Conservation (phyloP, 2,113 vertebrate genomes). For the Tragelaphus imberbis region DNA sequence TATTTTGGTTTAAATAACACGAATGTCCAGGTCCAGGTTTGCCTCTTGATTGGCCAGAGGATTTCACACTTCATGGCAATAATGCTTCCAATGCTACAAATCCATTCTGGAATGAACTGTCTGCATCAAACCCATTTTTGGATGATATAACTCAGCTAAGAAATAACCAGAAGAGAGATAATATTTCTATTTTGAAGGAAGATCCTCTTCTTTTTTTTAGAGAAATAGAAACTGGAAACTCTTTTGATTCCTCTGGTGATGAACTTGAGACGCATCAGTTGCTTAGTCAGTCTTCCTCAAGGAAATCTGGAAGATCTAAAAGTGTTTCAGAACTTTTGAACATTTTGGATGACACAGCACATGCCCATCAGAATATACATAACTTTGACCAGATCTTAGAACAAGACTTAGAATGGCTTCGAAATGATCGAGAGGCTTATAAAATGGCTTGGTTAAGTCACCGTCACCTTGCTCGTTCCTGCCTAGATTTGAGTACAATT, state of each 20-base stretch:
- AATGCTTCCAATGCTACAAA: constrained; percentile 80
- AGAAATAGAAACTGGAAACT: constrained; percentile 79
- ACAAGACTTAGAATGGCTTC: constrained; percentile 87
- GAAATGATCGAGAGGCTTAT: constrained; percentile 92
- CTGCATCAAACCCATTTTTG: constrained; percentile 93
- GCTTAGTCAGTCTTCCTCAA: constrained; percentile 76
- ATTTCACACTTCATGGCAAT: constrained; percentile 51
- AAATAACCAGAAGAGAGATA: constrained; percentile 74
- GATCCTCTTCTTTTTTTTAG: constrained; percentile 78
- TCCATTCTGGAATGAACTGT: constrained; percentile 93
- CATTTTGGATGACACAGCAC: constrained; percentile 78
- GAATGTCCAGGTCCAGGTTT: constrained; percentile 42
- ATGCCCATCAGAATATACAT: constrained; percentile 56
- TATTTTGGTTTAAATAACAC: constrained; percentile 52
- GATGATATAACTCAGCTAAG: constrained; percentile 87
- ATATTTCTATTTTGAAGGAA: constrained; percentile 80
- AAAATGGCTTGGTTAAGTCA: constrained; percentile 97
- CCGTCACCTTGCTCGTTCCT: constrained; percentile 92
- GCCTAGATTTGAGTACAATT: constrained; percentile 89
- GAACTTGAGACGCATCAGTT: constrained; percentile 83
- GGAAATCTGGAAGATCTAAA: constrained; percentile 86
- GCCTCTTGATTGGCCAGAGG: constrained; percentile 67
- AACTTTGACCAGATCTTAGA: constrained; percentile 76
- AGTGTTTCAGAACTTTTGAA: constrained; percentile 92
- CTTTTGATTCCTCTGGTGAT: constrained; percentile 88